Percentiles rank a stretch among this genome's conserved stretches.
Evolutionary conservation across 2,888 invertebrate genomes (phyloP).

Genomic region (Abrostola tripartita): DNA sequence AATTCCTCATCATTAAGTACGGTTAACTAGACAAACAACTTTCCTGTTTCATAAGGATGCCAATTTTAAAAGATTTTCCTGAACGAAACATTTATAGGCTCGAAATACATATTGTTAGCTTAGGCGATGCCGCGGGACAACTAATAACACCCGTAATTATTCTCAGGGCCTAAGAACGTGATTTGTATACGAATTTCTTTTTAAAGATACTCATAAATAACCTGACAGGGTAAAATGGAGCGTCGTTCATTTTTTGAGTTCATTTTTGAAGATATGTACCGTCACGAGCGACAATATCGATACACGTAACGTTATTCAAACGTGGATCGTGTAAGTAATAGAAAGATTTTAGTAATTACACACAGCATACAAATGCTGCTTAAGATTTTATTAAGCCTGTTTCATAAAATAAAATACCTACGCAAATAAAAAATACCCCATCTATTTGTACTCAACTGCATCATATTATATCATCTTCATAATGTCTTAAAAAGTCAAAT

Average conservation of each 20-base stretch:
- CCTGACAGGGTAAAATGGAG: slow-evolving; percentile 5
- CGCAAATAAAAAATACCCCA: no score
- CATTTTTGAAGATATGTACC: not conserved
- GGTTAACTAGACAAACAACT: slow-evolving; percentile 10
- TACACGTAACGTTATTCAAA: not conserved
- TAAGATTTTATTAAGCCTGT: no score
- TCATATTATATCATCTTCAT: no score
- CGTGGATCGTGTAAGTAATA: not conserved
- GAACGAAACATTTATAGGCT: slow-evolving; percentile 14
- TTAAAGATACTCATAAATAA: slow-evolving; percentile 29
- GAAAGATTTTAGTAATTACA: no score
- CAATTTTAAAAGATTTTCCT: slow-evolving; percentile 24
- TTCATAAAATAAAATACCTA: no score
- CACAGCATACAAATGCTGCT: no score
- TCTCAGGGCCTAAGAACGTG: slow-evolving; percentile 48
- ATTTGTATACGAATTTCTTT: slow-evolving; percentile 42
- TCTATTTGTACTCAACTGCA: no score
- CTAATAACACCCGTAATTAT: slow-evolving; percentile 51
- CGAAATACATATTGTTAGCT: slow-evolving; percentile 35
- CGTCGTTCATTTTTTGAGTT: not conserved
- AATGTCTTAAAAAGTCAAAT: no score
- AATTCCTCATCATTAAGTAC: not conserved
- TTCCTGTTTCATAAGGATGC: slow-evolving; percentile 14
- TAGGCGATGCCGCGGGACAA: slow-evolving; percentile 17
- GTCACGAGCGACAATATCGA: not conserved